Conservation (phyloP, 2,113 vertebrate species). For the Lipophrys pholis region DNA sequence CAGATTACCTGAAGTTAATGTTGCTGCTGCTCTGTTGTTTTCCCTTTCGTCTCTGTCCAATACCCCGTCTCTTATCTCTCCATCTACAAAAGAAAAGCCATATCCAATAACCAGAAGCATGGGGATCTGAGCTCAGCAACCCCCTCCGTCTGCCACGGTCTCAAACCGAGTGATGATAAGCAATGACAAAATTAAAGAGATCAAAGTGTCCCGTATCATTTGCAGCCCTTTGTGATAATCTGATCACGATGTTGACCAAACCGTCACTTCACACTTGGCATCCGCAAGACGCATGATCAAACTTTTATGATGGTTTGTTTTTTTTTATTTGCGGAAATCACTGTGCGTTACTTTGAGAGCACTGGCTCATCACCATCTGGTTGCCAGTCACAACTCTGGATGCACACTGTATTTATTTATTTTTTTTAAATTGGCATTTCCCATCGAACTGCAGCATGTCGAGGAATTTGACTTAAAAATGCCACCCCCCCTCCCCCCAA, state of each 20-base stretch:
- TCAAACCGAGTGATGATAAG: slow-evolving; percentile 54
- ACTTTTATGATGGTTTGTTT: slow-evolving; percentile 49
- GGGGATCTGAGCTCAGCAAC: slow-evolving; percentile 27
- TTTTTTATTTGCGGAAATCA: slow-evolving; percentile 43
- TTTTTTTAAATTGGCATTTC: neutral
- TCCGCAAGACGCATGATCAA: slow-evolving; percentile 50
- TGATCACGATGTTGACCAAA: slow-evolving; percentile 79
- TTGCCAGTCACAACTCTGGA: slow-evolving; percentile 57
- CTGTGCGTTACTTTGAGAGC: slow-evolving; percentile 65
- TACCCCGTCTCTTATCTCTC: slow-evolving; percentile 44
- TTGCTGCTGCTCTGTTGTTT: slow-evolving; percentile 55
- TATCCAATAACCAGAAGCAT: slow-evolving; percentile 52
- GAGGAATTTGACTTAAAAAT: slow-evolving; percentile 37
- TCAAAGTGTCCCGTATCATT: slow-evolving; percentile 86
- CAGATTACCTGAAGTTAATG: slow-evolving; percentile 67
- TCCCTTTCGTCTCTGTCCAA: slow-evolving; percentile 68
- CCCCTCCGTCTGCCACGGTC: slow-evolving; percentile 13
- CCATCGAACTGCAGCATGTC: slow-evolving; percentile 13
- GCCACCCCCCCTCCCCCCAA: neutral
- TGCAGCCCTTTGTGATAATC: slow-evolving; percentile 87
- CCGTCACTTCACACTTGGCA: slow-evolving; percentile 44
- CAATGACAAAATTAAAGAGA: slow-evolving; percentile 77
- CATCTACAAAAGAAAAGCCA: slow-evolving; percentile 59
- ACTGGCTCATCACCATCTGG: slow-evolving; percentile 69
- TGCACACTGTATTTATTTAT: slow-evolving; percentile 24